Base-by-base conservation (phyloP, 2,797 vertebrate genomes). In the Phaenicophaeus curvirostris region DNA sequence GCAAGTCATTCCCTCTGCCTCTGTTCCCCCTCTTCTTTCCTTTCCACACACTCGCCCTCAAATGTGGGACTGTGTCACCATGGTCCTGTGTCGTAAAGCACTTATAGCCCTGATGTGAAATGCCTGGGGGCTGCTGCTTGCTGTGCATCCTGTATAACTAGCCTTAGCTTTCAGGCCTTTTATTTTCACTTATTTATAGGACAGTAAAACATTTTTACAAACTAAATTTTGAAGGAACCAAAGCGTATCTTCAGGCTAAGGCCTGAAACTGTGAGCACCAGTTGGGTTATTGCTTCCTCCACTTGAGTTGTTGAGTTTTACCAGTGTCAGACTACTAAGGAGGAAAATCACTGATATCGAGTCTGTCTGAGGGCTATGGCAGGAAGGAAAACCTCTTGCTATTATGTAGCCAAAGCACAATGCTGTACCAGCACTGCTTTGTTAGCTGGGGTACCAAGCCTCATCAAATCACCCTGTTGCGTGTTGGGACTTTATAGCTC, bases 261-360 rank as follows among this genome's bases (percentile, higher is more conserved):
- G 42, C 18, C 31, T 48, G n/a, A 72, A 68, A 21, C 37, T 53
- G 15, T 0, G 0, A 53, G 5, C 69, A n/a, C 17, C 0, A 0
- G 12, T 50, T 77, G n/a, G 25, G 8, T 85, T 87, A 54, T 61
- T 61, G 37, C 37, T 77, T 90, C 39, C 31, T 7, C 35, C 8
- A 15, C 18, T 67, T 68, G 42, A 65, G 20, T 71, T 67, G 48
- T 5, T 1, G 1, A 61, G 50, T 7, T 73, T 78, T 77, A 61
- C 24, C 19, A 20, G 37, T 6, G 17, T 18, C 11, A n/a, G 31
- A 16, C 21, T 44, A 19, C 15, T 31, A 62, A 33, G 11, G 82
- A 25, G 46, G 53, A 76, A 51, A 63, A 37, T 17, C 68, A 33
- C 42, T 58, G 33, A 9, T 9, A 14, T 41, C 35, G 20, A 15